Evolutionary conservation across 2,113 vertebrate genomes (phyloP), one percentile per base, ranked within the genome.

Genomic region (Pycnonotus jocosus): DNA sequence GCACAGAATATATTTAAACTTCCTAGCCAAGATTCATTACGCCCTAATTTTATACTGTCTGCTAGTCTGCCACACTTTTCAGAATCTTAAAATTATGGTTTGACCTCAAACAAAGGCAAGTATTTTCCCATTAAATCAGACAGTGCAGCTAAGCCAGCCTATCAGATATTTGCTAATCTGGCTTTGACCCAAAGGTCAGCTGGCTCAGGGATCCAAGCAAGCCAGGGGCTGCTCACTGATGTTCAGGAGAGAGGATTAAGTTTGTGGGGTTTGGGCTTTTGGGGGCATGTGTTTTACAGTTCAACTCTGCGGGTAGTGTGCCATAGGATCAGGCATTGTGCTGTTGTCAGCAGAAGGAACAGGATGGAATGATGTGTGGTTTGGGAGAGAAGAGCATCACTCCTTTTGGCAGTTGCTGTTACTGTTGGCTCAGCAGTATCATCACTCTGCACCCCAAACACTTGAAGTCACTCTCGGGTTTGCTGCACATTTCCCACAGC

Each of bases 101-200:
- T 11, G 3, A 8, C 78, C 44, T 93, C 90, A 73, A 73, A 78
- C 58, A 70, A 90, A 89, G 53, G 70, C 77, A 85, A 83, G 45
- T 72, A 62, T 90, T 97, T 96, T 96, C 79, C 82, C 76, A 77
- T 88, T 95, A 66, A 93, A 92, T 88, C 90, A 95, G 81, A 69
- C 74, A 50, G 62, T 58, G 50, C 71, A 89, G 23, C 78, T 71
- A 66, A 86, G 87, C 78, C 90, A 92, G 51, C 40, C 44, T 74
- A 68, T 72, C 77, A 94, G 82, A 65, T 83, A 77, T 15, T 90
- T 90, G 70, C 48, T 90, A 73, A 48, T 92, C 72, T 93, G 86
- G 69, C 86, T 92, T 66, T 90, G 54, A 92, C 71, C 28, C 2
- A 10, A 57, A 45, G 40, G 37, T 93, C 45, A 58, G 42, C 74